Base-by-base conservation (phyloP, 2,888 invertebrate genomes). In the Vandiemenella viatica region DNA sequence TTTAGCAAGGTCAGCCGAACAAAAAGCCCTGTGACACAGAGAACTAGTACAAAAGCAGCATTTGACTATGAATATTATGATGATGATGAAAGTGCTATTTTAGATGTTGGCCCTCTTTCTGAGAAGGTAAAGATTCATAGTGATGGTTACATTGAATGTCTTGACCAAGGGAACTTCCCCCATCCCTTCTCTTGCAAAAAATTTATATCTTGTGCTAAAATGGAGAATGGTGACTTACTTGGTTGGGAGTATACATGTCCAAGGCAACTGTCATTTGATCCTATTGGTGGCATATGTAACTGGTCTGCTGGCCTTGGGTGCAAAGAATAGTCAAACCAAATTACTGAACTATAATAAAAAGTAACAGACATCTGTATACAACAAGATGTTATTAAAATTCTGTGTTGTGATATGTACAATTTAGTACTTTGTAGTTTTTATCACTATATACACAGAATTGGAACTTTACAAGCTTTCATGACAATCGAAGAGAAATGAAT, bases 221-320 rank as follows among this genome's bases (percentile, higher is more conserved):
- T 85, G 71, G 86, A 87, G 56, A 80, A 77, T 60, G 61, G 60
- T 6, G 76, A 77, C 15, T 76, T 88, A 2, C 68, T 84, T 1
- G 89, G 88, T 7, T 90, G 88, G 79, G 88, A 87, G 59, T 91
- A 91, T 67, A 81, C 86, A 13, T 91, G 91, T 62, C 90, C 90
- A 0, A 79, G 80, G 58, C 83, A 83, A 23, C 71, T 91, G 4
- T 85, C 86, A 59, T 91, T 88, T 63, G 90, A 91, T 64, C 89
- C 88, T 1, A 80, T 89, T 1, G 90, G 88, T 4, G 88, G 89
- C 18, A 89, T 89, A 57, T 91, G 91, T 64, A 90, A 90, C 67
- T 90, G 89, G 87, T 79, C 85, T 0, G 80, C 83, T 1, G 87
- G 83, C 1, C 69, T 85, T 15, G 85, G 84, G 1, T 88, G 88